Evolutionary conservation across 2,113 vertebrate genomes (phyloP).

Genomic region (Thinocorus orbignyianus): DNA sequence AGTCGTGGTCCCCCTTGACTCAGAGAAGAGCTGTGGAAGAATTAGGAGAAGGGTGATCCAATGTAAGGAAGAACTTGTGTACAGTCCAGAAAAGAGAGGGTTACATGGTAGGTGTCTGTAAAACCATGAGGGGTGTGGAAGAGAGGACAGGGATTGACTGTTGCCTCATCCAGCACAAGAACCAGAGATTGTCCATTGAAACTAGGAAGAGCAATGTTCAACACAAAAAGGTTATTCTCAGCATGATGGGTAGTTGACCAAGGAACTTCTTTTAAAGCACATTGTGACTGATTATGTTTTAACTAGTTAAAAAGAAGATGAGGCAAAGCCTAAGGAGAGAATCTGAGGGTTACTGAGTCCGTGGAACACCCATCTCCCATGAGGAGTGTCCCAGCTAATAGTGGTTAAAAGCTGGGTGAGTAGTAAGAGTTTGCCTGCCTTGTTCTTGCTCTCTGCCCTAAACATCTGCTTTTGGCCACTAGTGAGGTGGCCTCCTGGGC

Average conservation of each 20-base stretch:
- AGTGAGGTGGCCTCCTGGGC: fast-evolving
- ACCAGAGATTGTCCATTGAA: background rate
- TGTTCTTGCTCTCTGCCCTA: background rate
- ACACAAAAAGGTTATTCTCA: background rate
- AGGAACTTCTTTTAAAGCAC: background rate
- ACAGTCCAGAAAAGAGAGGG: background rate
- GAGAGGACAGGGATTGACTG: background rate
- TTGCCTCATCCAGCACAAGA: background rate
- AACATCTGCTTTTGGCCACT: background rate
- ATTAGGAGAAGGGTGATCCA: background rate
- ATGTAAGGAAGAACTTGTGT: background rate
- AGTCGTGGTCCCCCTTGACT: background rate
- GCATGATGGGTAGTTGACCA: background rate
- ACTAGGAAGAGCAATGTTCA: background rate
- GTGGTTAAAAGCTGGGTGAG: background rate
- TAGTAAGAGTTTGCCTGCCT: background rate
- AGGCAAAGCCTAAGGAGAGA: background rate
- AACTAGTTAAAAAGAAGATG: background rate
- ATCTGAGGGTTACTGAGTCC: background rate
- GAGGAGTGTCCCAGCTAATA: background rate
- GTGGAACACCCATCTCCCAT: background rate
- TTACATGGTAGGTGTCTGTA: background rate
- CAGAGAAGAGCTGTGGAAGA: background rate
- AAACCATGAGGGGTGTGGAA: background rate
- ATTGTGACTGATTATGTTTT: background rate